A percentile compares a stretch with the other conserved stretches of the same genome.
phyloP scores from a whole-genome alignment of 2,888 invertebrate species.

The Cosmia trapezina region DNA sequence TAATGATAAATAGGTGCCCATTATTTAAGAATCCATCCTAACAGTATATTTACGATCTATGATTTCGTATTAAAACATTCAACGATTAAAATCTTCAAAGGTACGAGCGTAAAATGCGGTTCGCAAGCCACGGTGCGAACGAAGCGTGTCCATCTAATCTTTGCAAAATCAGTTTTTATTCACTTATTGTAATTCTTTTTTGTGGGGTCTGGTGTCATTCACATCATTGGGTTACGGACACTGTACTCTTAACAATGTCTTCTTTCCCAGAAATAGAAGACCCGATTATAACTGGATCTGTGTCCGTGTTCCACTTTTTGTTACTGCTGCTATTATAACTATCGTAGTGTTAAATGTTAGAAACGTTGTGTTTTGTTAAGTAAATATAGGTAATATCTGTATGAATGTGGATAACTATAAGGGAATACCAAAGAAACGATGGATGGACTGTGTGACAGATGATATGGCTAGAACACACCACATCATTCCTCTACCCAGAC shows the following conservation, averaged over 20 bases:
- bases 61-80: too few relatives aligned
- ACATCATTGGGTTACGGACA: constrained; percentile 74
- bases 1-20: too few relatives aligned
- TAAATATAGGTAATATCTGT: background rate
- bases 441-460: too few relatives aligned
- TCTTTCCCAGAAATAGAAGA: constrained; percentile 52
- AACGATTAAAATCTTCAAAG: too few relatives aligned
- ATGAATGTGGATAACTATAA: background rate
- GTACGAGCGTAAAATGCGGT: constrained; percentile 18
- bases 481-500: background rate
- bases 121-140: constrained; percentile 61
- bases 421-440: too few relatives aligned
- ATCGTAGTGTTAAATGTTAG: background rate
- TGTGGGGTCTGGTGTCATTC: constrained; percentile 81
- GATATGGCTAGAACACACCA: background rate
- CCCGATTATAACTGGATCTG: constrained; percentile 39
- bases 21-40: too few relatives aligned
- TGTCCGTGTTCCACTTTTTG: constrained; percentile 35
- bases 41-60: too few relatives aligned
- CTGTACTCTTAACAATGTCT: constrained; percentile 57
- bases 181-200: constrained; percentile 78
- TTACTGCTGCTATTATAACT: constrained; percentile 12
- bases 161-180: constrained; percentile 79
- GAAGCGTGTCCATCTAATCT: constrained; percentile 80
- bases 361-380: too few relatives aligned